Conservation (phyloP, 2,113 vertebrate species). For the Bufo gargarizans region DNA sequence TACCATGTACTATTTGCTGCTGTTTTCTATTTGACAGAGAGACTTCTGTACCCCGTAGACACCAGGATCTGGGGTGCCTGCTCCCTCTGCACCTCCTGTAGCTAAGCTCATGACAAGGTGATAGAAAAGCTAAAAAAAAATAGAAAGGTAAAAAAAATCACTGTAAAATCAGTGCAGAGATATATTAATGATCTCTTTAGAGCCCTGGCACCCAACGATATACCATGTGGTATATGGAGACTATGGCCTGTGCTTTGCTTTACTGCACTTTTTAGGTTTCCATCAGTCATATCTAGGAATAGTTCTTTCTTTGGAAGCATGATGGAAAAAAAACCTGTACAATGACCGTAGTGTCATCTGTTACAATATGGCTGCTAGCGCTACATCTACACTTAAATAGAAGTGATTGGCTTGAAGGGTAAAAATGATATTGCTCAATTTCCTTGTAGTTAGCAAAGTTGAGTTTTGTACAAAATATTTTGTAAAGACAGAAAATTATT, state of each 20-base stretch:
- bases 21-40: too few relatives aligned
- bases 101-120: too few relatives aligned
- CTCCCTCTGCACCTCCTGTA: too few relatives aligned
- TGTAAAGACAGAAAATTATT: conserved; percentile 55
- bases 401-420: conserved; percentile 47
- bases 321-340: neutral
- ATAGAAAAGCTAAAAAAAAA: too few relatives aligned
- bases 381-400: conserved; percentile 42
- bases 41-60: too few relatives aligned
- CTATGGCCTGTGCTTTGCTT: neutral
- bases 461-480: neutral
- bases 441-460: conserved; percentile 46
- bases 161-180: too few relatives aligned
- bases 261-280: neutral
- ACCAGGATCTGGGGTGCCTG: neutral
- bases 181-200: too few relatives aligned
- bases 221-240: neutral
- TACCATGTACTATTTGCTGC: too few relatives aligned
- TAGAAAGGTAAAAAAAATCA: too few relatives aligned
- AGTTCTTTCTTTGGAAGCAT: neutral
- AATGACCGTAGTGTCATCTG: neutral
- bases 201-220: too few relatives aligned
- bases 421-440: conserved; percentile 16
- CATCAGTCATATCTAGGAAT: neutral
- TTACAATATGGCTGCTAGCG: conserved; percentile 9